Percentiles rank a stretch among this genome's conserved stretches.
Evolutionary conservation across 2,797 vertebrate genomes (phyloP).

Genomic region (Bradypodion pumilum): DNA sequence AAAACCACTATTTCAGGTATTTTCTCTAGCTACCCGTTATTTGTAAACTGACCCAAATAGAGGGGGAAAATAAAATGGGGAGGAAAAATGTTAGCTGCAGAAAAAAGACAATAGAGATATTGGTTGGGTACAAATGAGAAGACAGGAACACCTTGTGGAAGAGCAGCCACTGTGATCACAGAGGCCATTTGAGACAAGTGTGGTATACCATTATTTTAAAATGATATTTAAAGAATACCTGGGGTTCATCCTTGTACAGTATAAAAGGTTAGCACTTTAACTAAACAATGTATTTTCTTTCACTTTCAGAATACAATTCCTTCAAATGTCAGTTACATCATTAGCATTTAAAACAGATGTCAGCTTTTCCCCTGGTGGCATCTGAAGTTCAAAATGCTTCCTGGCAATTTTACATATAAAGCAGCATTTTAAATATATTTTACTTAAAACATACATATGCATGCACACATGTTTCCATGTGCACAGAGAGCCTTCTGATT

Average conservation of each 20-base stretch:
- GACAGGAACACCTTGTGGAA: neutral
- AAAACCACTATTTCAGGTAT: no score
- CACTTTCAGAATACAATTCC: slow-evolving; percentile 55
- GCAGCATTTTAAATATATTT: neutral
- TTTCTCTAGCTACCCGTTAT: neutral
- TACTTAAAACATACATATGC: slow-evolving; percentile 27
- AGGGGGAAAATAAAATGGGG: neutral
- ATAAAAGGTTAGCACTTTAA: slow-evolving; percentile 40
- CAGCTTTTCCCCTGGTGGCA: slow-evolving; percentile 36
- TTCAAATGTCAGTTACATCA: slow-evolving; percentile 41
- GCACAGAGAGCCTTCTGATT: no score
- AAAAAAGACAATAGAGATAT: slow-evolving; percentile 47
- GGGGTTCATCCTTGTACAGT: slow-evolving; percentile 17
- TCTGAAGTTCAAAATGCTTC: slow-evolving; percentile 31
- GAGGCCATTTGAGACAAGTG: slow-evolving; percentile 57
- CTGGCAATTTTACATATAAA: slow-evolving; percentile 33
- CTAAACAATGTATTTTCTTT: slow-evolving; percentile 33
- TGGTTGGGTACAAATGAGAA: slow-evolving; percentile 42
- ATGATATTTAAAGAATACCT: slow-evolving; percentile 57
- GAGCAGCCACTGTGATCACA: slow-evolving; percentile 46
- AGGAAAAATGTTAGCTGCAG: slow-evolving; percentile 18
- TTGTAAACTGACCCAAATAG: neutral
- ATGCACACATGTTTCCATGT: no score
- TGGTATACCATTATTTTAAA: slow-evolving; percentile 53
- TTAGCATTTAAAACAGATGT: slow-evolving; percentile 57